Evolutionary conservation across 2,113 vertebrate species (phyloP).

Genomic region (Falco punctatus): DNA sequence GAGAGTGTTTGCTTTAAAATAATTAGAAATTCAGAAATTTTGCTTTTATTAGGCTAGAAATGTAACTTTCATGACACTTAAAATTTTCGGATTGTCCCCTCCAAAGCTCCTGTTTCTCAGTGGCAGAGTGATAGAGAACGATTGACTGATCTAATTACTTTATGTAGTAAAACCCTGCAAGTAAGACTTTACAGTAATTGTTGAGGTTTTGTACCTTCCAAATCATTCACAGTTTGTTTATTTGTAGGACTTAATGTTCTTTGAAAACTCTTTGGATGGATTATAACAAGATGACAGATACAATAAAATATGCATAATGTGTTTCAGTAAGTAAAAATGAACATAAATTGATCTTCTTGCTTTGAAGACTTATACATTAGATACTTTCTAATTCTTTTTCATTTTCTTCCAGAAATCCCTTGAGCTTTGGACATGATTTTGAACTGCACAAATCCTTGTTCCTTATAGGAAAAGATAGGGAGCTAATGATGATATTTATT

Average conservation of each 20-base stretch:
- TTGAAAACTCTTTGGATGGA: slow-evolving; percentile 81
- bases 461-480: slow-evolving; percentile 50
- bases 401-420: slow-evolving; percentile 77
- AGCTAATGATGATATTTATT: slow-evolving; percentile 71
- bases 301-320: slow-evolving; percentile 73
- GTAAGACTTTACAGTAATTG: slow-evolving; percentile 46
- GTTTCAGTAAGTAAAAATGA: slow-evolving; percentile 77
- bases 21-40: not conserved
- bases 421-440: slow-evolving; percentile 72
- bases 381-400: slow-evolving; percentile 78
- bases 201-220: slow-evolving; percentile 57
- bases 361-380: slow-evolving; percentile 73
- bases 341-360: slow-evolving; percentile 71
- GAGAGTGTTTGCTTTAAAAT: not conserved
- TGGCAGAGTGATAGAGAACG: not conserved
- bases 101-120: not conserved
- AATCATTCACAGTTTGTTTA: slow-evolving; percentile 67
- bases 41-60: not conserved
- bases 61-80: not conserved
- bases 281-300: slow-evolving; percentile 74
- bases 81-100: not conserved
- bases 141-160: slow-evolving; percentile 34
- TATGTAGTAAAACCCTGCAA: slow-evolving; percentile 32
- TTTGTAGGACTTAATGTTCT: slow-evolving; percentile 84
- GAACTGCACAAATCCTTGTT: slow-evolving; percentile 45